Evolutionary conservation across 2,888 invertebrate genomes (phyloP).

Genomic region (Drosophila conformis): DNA sequence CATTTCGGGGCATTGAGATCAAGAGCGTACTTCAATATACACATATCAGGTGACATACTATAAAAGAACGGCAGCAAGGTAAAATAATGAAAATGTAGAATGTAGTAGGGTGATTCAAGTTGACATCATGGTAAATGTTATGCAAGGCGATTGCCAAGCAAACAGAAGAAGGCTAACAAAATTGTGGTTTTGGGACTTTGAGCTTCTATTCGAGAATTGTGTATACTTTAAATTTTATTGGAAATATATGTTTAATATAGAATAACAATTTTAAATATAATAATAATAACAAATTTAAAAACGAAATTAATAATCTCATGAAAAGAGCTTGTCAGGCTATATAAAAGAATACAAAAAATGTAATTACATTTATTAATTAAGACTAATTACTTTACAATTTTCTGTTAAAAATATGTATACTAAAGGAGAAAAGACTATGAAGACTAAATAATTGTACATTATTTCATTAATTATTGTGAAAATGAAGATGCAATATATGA

Average conservation of each 20-base stretch:
- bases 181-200: neutral
- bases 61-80: conserved; percentile 4
- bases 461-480: neutral
- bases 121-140: neutral
- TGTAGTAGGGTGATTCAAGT: conserved; percentile 31
- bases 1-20: conserved; percentile 38
- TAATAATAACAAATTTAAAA: neutral
- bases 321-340: neutral
- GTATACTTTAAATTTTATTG: too few species aligned
- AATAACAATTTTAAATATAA: too few species aligned
- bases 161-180: neutral
- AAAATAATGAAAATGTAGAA: conserved; percentile 7
- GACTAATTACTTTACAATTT: neutral
- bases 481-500: neutral
- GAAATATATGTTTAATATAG: too few species aligned
- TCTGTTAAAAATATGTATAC: neutral
- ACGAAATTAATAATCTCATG: neutral
- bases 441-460: neutral
- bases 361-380: neutral
- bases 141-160: neutral
- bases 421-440: neutral
- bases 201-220: neutral
- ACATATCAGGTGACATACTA: conserved; percentile 35
- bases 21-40: conserved; percentile 58
- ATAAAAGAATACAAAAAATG: neutral